phyloP scores from a whole-genome alignment of 2,888 invertebrate genomes.

The Chaitophorus viminalis region DNA sequence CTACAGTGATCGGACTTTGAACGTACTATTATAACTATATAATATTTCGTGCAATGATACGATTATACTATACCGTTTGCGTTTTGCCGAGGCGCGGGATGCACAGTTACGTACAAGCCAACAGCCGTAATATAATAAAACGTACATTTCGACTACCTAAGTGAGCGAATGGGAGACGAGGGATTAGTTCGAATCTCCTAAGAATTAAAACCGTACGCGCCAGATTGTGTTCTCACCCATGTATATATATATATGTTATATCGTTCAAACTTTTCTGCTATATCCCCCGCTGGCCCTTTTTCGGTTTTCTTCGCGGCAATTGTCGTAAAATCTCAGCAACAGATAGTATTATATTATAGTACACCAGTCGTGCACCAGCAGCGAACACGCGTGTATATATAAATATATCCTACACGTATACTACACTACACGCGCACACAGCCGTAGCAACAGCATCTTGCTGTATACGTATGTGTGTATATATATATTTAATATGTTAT shows the following conservation, averaged over 20 bases:
- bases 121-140: neutral
- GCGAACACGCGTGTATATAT: neutral
- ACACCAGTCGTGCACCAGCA: neutral
- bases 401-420: neutral
- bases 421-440: too few relatives aligned
- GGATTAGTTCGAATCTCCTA: slow-evolving; percentile 19
- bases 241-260: too few relatives aligned
- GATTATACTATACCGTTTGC: too few relatives aligned
- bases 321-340: slow-evolving; percentile 59
- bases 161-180: too few relatives aligned
- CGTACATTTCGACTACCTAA: too few relatives aligned
- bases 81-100: too few relatives aligned
- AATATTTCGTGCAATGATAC: too few relatives aligned
- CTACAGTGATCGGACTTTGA: too few relatives aligned
- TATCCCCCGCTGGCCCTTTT: neutral
- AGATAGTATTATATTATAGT: slow-evolving; percentile 18
- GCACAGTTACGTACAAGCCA: too few relatives aligned
- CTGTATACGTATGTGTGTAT: too few relatives aligned
- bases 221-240: neutral
- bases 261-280: slow-evolving; percentile 18
- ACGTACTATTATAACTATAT: too few relatives aligned
- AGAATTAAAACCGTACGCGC: slow-evolving; percentile 29
- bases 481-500: too few relatives aligned
- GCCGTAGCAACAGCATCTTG: neutral
- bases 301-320: slow-evolving; percentile 55